phyloP scores from a whole-genome alignment of 2,113 vertebrate species.

The Canis aureus region DNA sequence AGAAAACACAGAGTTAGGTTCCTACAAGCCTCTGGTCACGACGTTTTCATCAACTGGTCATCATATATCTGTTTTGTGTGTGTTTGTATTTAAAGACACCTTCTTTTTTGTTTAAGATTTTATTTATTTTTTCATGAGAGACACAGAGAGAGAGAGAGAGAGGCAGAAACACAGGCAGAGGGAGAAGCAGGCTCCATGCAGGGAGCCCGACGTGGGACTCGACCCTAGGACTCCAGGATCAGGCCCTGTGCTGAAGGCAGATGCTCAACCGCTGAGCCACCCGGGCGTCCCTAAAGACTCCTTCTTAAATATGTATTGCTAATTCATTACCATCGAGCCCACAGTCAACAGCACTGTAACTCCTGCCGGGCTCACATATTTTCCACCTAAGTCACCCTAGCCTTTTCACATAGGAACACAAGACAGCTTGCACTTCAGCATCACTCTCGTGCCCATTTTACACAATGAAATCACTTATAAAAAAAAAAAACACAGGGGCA shows the following conservation, averaged over 20 bases:
- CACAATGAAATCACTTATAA: background rate
- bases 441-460: background rate
- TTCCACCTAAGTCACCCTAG: background rate
- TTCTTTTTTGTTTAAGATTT: background rate
- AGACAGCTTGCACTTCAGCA: background rate
- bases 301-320: background rate
- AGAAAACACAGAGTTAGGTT: background rate
- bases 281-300: background rate
- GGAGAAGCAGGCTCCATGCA: no score
- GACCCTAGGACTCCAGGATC: no score
- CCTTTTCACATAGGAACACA: background rate
- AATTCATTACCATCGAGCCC: conserved; percentile 3
- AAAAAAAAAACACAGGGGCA: background rate
- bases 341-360: background rate
- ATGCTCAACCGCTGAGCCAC: no score
- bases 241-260: no score
- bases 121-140: no score
- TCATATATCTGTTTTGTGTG: background rate
- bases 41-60: background rate
- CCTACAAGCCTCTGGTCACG: background rate
- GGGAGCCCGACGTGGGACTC: no score
- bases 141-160: no score
- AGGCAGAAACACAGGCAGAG: no score
- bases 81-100: background rate
- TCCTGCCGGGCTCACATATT: background rate